A percentile compares a stretch with the other conserved stretches of the same genome.
Evolutionary conservation across 1,140 invertebrate species (phyloP).

Genomic region (Tachypleus tridentatus): DNA sequence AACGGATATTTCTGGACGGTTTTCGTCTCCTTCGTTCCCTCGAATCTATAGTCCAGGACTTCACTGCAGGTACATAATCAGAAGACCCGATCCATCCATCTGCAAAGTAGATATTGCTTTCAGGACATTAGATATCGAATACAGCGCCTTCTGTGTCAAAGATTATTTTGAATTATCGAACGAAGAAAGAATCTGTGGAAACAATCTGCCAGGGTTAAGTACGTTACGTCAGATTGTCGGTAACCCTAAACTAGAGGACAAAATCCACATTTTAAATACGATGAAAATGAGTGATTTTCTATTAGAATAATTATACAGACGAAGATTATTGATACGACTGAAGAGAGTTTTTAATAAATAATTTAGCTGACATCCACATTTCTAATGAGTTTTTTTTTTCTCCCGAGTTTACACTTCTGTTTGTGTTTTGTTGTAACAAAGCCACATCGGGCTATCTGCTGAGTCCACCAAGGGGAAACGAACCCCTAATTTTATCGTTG

Average conservation of each 20-base stretch:
- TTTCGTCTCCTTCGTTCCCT: neutral
- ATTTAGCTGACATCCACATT: no score
- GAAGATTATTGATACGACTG: no score
- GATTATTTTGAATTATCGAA: neutral
- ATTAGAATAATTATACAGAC: no score
- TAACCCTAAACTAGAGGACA: neutral
- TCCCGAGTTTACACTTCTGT: no score
- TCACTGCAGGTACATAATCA: neutral
- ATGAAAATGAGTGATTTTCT: no score
- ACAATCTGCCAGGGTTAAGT: neutral
- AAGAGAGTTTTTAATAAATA: no score
- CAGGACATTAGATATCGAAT: neutral
- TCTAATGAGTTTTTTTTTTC: no score
- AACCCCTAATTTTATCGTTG: conserved; percentile 4
- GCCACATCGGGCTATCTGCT: neutral
- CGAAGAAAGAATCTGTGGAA: neutral
- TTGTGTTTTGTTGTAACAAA: no score
- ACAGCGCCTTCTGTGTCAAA: neutral
- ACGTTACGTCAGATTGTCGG: neutral
- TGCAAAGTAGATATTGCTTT: neutral
- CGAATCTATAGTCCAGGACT: neutral
- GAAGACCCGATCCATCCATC: neutral
- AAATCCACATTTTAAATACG: no score
- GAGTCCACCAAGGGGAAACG: conserved; percentile 15
- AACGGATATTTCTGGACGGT: neutral